phyloP scores from a whole-genome alignment of 2,888 invertebrate species.

The Cephus rjabovi region DNA sequence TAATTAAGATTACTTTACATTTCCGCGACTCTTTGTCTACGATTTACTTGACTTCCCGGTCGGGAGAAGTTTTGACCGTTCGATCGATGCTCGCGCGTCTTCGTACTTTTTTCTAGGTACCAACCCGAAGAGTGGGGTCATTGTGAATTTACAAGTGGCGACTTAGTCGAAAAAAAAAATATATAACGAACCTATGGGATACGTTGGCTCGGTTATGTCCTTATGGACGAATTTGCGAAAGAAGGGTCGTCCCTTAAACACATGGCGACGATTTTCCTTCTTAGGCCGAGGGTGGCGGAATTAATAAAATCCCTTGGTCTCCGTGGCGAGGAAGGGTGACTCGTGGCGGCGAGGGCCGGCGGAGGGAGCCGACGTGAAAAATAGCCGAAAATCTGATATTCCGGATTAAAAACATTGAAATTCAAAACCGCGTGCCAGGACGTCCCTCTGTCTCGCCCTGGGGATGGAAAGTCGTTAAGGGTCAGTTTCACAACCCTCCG shows the following conservation, averaged over 20 bases:
- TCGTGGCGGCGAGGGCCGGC: slow-evolving; percentile 19
- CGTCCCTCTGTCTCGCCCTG: slow-evolving; percentile 30
- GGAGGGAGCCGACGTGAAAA: slow-evolving; percentile 56
- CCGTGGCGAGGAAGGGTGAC: slow-evolving; percentile 32
- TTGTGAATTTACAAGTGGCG: slow-evolving; percentile 10
- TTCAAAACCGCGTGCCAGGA: slow-evolving; percentile 62
- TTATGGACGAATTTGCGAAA: neutral
- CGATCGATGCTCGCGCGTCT: neutral
- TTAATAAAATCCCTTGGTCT: slow-evolving; percentile 19
- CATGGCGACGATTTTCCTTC: slow-evolving; percentile 24
- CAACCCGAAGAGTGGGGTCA: neutral
- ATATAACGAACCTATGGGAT: slow-evolving; percentile 23
- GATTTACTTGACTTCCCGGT: slow-evolving; percentile 29
- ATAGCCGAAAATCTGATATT: slow-evolving; percentile 67
- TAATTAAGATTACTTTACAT: slow-evolving; percentile 58
- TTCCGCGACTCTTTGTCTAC: slow-evolving; percentile 47
- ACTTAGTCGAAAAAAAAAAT: slow-evolving; percentile 18
- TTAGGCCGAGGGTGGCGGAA: neutral
- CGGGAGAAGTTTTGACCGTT: neutral
- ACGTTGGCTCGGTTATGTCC: slow-evolving; percentile 32
- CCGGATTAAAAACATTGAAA: slow-evolving; percentile 67
- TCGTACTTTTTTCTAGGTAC: neutral
- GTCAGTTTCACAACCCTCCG: slow-evolving; percentile 59
- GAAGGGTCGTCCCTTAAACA: slow-evolving; percentile 29
- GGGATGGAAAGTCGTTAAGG: slow-evolving; percentile 65